Percentiles rank a stretch among this genome's conserved stretches.
These are phyloP conservation scores for Drosophila pseudoananassae DNA, from an alignment of 1,140 invertebrate species.

Conservation along the genomic window DNA sequence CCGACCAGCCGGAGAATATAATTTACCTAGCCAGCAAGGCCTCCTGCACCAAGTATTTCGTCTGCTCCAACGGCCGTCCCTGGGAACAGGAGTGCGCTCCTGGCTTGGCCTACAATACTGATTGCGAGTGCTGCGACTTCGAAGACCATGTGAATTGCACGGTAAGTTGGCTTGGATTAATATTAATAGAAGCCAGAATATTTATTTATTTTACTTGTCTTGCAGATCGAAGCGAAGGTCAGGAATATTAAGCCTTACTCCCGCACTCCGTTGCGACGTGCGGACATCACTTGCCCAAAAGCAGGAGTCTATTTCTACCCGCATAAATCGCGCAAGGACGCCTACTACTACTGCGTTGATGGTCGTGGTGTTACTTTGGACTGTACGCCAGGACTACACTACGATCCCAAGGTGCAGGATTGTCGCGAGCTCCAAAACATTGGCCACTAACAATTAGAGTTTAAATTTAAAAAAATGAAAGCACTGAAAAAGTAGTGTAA, in stretches of 20 bases:
- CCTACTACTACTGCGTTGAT: constrained; percentile 74
- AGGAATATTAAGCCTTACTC: constrained; percentile 68
- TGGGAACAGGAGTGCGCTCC: constrained; percentile 55
- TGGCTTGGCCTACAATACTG: constrained; percentile 59
- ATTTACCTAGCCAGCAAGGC: constrained; percentile 67
- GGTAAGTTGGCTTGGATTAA: constrained; percentile 26
- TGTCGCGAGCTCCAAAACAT: constrained; percentile 59
- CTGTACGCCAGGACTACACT: constrained; percentile 72
- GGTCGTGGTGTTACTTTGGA: constrained; percentile 68
- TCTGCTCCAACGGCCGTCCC: constrained; percentile 64
- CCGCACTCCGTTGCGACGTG: constrained; percentile 59
- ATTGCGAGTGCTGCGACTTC: constrained; percentile 61
- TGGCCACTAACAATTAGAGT: background rate
- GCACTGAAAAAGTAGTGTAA: background rate
- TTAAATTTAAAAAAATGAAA: constrained; percentile 5
- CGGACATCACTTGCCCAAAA: constrained; percentile 65
- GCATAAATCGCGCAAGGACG: constrained; percentile 54
- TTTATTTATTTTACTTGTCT: background rate
- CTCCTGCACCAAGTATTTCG: constrained; percentile 63
- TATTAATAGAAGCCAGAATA: background rate
- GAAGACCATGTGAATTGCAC: constrained; percentile 48
- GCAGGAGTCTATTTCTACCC: constrained; percentile 58
- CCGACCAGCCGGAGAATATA: constrained; percentile 52
- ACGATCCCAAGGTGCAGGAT: constrained; percentile 52
- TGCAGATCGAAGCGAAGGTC: constrained; percentile 35